Conservation (phyloP, 2,113 vertebrate genomes). For the Lasiurus cinereus region DNA sequence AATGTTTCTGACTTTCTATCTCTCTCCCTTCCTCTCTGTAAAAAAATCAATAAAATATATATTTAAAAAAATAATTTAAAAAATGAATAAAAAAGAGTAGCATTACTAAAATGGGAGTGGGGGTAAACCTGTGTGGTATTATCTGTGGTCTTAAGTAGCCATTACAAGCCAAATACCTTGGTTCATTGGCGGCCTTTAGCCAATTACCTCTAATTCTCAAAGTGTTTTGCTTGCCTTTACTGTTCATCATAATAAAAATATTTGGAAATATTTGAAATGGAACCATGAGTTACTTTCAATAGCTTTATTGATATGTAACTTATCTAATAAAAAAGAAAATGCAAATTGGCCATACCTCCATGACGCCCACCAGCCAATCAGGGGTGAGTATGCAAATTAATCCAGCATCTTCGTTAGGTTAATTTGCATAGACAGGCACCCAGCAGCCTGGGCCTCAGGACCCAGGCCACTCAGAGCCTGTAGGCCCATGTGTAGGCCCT, state of each 20-base stretch:
- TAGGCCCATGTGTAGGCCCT: no score
- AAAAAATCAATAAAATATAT: no score
- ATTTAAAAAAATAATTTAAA: neutral
- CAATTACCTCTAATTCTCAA: neutral
- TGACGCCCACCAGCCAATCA: no score
- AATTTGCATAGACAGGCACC: no score
- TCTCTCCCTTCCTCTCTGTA: no score
- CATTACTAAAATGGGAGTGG: neutral
- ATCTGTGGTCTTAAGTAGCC: neutral
- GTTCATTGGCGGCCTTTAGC: neutral
- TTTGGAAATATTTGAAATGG: neutral
- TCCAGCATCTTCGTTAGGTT: no score
- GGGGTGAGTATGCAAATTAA: no score
- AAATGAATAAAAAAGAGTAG: neutral
- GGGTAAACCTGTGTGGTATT: neutral
- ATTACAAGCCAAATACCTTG: neutral
- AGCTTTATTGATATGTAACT: conserved; percentile 10
- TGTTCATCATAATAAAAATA: conserved; percentile 28
- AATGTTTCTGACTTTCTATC: no score
- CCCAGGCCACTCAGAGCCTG: no score
- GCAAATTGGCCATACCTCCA: no score
- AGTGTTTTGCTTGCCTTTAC: neutral
- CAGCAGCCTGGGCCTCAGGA: no score
- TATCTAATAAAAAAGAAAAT: no score
- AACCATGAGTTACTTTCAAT: conserved; percentile 37